Percentiles rank a stretch among this genome's conserved stretches.
Conservation (phyloP, 1,140 invertebrate genomes). For the Harlomillsia oculata region DNA sequence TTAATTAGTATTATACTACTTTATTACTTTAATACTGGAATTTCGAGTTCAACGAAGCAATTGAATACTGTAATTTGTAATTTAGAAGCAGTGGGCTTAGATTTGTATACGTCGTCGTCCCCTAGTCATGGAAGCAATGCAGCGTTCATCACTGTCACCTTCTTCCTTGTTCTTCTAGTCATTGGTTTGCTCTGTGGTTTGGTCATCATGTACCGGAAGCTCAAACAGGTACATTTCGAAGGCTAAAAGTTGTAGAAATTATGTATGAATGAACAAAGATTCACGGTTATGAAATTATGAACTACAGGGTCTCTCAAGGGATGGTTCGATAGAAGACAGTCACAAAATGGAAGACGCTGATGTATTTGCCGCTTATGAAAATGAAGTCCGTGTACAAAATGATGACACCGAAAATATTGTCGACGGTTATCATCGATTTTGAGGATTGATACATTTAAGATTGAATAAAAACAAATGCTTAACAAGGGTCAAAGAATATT, state of each 20-base stretch:
- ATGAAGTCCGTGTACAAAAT: conserved; percentile 13
- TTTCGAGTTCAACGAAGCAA: background rate
- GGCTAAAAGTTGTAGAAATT: background rate
- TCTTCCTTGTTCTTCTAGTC: conserved; percentile 22
- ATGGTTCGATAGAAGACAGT: conserved; percentile 9
- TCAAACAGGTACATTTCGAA: conserved; percentile 10
- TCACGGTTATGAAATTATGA: too few species aligned
- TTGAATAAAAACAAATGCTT: too few species aligned
- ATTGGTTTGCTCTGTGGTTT: conserved; percentile 16
- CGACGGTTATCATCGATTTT: conserved; percentile 18
- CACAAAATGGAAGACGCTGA: conserved; percentile 19
- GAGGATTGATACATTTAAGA: too few species aligned
- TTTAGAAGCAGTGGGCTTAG: background rate
- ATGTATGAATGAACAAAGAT: background rate
- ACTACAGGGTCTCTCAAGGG: background rate
- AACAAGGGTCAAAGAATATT: too few species aligned
- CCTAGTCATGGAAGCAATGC: background rate
- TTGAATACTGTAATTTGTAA: too few species aligned
- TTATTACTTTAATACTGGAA: too few species aligned
- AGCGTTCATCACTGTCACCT: conserved; percentile 13
- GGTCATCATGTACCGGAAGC: conserved; percentile 19
- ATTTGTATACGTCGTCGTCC: background rate
- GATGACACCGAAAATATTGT: conserved; percentile 22
- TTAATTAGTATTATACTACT: too few species aligned
- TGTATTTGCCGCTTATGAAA: conserved; percentile 15